Percentiles rank a stretch among this genome's conserved stretches.
Conservation (phyloP, 1,140 invertebrate species). For the Steinernema feltiae region DNA sequence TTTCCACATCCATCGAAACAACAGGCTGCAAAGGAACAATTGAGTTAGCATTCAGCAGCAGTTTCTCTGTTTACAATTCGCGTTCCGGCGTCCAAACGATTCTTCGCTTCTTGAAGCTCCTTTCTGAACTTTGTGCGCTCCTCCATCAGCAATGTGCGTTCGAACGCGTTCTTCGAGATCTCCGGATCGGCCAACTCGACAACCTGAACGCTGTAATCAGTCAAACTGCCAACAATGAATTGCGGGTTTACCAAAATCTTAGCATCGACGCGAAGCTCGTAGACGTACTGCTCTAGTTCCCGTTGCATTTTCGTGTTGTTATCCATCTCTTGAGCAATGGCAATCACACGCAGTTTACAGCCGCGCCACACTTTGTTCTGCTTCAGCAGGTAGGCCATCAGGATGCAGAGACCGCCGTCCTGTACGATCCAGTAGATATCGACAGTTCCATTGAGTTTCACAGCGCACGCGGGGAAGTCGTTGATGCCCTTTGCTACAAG, state of each 20-base stretch:
- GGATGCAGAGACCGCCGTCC: conserved; percentile 91
- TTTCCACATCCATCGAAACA: background rate
- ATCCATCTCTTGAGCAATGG: conserved; percentile 95
- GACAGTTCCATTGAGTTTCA: conserved; percentile 72
- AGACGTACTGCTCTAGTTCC: conserved; percentile 91
- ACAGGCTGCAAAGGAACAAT: background rate
- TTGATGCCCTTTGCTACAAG: conserved; percentile 45
- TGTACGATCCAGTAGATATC: conserved; percentile 77
- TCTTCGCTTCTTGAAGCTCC: conserved; percentile 21
- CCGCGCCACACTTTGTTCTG: conserved; percentile 88
- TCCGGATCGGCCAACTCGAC: conserved; percentile 69
- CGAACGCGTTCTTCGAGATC: conserved; percentile 96
- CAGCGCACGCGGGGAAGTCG: conserved; percentile 36
- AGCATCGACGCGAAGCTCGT: conserved; percentile 93
- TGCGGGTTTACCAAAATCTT: conserved; percentile 64
- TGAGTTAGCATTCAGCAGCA: no score
- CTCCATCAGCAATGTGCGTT: conserved; percentile 96
- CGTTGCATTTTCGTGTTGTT: conserved; percentile 99
- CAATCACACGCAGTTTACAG: conserved; percentile 95
- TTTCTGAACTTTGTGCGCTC: conserved; percentile 89
- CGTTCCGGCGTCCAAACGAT: background rate
- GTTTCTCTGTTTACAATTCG: no score
- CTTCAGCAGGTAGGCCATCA: conserved; percentile 89
- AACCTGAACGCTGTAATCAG: conserved; percentile 25
- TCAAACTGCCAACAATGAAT: conserved; percentile 17